These are phyloP conservation scores for Cebus imitator DNA, from an alignment of 2,113 vertebrate species.

Conservation along the genomic window DNA sequence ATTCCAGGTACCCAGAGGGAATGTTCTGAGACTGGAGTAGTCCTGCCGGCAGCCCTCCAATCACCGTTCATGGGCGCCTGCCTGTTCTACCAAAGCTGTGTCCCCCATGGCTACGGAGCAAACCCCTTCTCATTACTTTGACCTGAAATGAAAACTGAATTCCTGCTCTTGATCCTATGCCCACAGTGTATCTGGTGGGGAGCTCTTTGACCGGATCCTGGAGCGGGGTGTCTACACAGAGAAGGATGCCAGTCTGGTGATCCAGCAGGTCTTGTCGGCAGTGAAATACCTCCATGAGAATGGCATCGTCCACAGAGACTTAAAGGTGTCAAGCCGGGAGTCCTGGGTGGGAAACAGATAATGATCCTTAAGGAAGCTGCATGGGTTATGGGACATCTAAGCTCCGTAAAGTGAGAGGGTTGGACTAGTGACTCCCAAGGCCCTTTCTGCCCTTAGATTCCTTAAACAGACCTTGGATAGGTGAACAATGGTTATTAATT, in stretches of 20 bases:
- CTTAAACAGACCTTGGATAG: not conserved
- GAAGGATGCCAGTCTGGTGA: slow-evolving; percentile 93
- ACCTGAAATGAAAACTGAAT: not conserved
- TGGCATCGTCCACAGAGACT: slow-evolving; percentile 94
- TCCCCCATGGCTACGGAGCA: not conserved
- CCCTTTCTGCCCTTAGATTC: not conserved
- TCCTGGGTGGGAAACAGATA: not conserved
- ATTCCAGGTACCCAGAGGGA: not conserved
- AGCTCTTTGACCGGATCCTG: slow-evolving; percentile 95
- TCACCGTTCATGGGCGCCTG: not conserved
- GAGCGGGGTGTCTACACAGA: slow-evolving; percentile 94
- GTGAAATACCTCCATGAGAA: slow-evolving; percentile 95
- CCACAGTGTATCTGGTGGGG: slow-evolving; percentile 93
- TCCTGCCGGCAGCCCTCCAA: not conserved
- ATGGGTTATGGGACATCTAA: not conserved
- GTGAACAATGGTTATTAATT: not conserved
- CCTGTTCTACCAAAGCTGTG: not conserved
- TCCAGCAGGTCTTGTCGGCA: slow-evolving; percentile 93
- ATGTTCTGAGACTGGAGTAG: not conserved
- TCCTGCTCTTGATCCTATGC: not conserved
- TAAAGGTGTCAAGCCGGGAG: slow-evolving; percentile 87
- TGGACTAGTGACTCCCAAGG: not conserved
- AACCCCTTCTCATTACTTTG: not conserved
- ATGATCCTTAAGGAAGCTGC: not conserved
- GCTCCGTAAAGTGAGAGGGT: not conserved